Evolutionary conservation across 2,888 invertebrate species (phyloP), one percentile per base, ranked within the genome.

Genomic region (Hecatera dysodea): DNA sequence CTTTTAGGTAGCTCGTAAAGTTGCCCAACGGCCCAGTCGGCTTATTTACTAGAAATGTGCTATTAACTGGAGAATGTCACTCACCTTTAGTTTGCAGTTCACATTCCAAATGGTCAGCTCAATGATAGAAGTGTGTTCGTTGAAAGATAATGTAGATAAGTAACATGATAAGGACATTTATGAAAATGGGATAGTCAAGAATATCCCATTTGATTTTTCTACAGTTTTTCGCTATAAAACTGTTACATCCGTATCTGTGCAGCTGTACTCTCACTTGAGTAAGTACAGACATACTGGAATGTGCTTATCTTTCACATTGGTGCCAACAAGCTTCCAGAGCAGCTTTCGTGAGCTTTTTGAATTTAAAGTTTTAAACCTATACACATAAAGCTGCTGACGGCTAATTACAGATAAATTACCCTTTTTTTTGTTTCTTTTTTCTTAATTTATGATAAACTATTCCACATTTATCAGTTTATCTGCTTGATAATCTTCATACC

Each of bases 381-480:
- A 11, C 6, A 12, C 19, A n/a, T 52, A 62, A n/a, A 57, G 33
- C 27, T 42, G 15, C 56, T 48, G 29, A 17, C 19, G 29, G 39
- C 33, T 67, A 70, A 55, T 66, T 67, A 67, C 8, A 62, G n/a
- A 72, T 63, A 63, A 57, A 53, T 48, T 15, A 5, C 6, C 3
- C 2, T 6, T 27, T 48, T 57, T 17, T 66, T 4, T 48, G n/a
- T 57, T 57, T 2, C 15, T 42, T 56, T 50, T 33, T 24, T 22
- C 22, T 60, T 72, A 63, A 81, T 82, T 76, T 76, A 82, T 81
- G 67, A 67, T 70, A 60, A 67, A 52, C 65, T 76, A 83, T 83
- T 70, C 56, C 42, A 67, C 65, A 76, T 74, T 57, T 67, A 67
- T 84, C 67, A 69, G 66, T 75, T 82, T 80, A 82, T 80, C 76